A percentile compares a stretch with the other conserved stretches of the same genome.
Evolutionary conservation across 2,797 vertebrate genomes (phyloP).

Genomic region (Myioborus melanocephalus): DNA sequence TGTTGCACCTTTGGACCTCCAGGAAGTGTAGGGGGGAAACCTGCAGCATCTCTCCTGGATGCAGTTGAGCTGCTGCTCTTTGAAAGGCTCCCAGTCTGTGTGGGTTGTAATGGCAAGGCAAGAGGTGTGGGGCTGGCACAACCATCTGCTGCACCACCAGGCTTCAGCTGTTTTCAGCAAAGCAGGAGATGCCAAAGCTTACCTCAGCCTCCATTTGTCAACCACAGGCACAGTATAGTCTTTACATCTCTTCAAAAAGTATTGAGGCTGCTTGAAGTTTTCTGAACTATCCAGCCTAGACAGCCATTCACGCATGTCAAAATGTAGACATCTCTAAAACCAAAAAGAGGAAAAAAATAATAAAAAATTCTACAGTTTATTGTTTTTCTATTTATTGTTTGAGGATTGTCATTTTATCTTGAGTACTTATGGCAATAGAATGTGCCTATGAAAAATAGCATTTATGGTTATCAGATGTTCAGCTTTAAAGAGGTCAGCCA

Average conservation of each 20-base stretch:
- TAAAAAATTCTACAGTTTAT: neutral
- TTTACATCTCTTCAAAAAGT: neutral
- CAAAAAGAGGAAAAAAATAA: fast-evolving
- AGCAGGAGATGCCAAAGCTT: neutral
- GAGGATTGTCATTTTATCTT: neutral
- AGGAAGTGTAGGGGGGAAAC: fast-evolving
- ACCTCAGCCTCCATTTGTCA: neutral
- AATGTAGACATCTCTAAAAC: neutral
- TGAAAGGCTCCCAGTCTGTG: fast-evolving
- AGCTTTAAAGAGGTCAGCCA: neutral
- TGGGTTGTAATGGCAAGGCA: neutral
- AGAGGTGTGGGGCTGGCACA: neutral
- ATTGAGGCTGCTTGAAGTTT: neutral
- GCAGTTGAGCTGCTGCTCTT: neutral
- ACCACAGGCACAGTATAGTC: neutral
- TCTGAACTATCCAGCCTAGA: neutral
- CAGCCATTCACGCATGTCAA: neutral
- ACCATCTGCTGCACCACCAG: neutral
- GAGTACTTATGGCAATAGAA: neutral
- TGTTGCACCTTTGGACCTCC: too few species aligned
- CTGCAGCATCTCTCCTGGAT: neutral
- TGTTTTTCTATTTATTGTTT: neutral
- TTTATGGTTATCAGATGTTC: neutral
- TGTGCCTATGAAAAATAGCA: neutral
- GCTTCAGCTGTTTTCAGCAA: neutral